phyloP scores from a whole-genome alignment of 2,113 vertebrate genomes.

The Anolis carolinensis region DNA sequence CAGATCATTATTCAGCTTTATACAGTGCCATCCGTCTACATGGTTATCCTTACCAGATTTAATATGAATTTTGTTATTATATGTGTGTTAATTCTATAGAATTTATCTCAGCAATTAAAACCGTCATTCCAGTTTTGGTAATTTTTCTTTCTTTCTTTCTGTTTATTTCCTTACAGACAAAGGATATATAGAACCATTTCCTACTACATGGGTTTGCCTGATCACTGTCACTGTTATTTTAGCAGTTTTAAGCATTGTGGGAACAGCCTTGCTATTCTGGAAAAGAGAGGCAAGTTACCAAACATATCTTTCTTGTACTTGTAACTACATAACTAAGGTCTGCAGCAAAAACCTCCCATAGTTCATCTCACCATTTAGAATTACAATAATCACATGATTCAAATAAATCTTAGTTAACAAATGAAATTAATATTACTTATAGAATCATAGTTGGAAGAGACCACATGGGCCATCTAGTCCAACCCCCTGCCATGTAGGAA shows the following conservation, averaged over 20 bases:
- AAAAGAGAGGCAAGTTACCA: conserved; percentile 73
- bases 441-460: too few species aligned
- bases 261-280: conserved; percentile 74
- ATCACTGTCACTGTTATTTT: conserved; percentile 46
- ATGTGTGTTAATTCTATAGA: background rate
- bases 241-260: conserved; percentile 48
- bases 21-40: background rate
- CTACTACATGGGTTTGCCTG: conserved; percentile 30
- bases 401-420: background rate
- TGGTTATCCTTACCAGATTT: background rate
- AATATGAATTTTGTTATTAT: conserved; percentile 19
- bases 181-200: conserved; percentile 52
- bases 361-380: background rate
- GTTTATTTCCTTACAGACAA: conserved; percentile 51
- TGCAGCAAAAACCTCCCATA: background rate
- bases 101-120: conserved; percentile 10
- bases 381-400: background rate
- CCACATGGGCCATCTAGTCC: too few species aligned
- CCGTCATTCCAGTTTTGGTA: conserved; percentile 18
- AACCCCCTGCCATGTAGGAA: too few species aligned
- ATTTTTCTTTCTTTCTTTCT: conserved; percentile 34
- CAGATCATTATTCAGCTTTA: background rate
- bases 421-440: background rate
- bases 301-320: background rate
- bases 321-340: background rate